Conservation (phyloP, 2,797 vertebrate genomes). For the Sitta carolinensis region DNA sequence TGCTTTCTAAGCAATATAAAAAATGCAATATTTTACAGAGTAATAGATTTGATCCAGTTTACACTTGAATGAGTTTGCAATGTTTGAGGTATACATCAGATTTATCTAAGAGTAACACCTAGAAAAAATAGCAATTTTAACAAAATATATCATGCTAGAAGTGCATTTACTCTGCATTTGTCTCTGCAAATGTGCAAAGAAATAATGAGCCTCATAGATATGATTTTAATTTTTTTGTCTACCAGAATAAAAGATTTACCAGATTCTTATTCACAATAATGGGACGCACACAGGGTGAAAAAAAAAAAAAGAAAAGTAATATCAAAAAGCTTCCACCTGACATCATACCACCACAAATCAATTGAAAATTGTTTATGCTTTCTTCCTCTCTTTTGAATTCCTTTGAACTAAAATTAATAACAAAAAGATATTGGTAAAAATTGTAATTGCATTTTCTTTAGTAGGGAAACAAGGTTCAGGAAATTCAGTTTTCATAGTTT, state of each 20-base stretch:
- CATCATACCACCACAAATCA: neutral
- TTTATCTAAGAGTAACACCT: neutral
- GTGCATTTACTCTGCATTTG: neutral
- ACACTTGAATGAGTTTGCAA: neutral
- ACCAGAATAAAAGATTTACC: neutral
- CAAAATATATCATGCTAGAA: neutral
- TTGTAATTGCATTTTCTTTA: neutral
- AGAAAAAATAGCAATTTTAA: neutral
- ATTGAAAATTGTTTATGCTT: neutral
- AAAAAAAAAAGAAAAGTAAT: neutral
- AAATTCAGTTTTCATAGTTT: neutral
- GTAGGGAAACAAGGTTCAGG: neutral
- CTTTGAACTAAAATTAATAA: neutral
- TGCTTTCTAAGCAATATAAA: neutral
- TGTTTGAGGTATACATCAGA: neutral
- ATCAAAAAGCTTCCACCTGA: neutral
- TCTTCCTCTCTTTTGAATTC: neutral
- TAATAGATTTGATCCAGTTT: neutral
- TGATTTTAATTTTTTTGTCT: neutral
- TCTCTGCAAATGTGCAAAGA: neutral
- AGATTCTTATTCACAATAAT: neutral
- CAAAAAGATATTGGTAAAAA: neutral
- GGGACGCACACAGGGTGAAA: neutral
- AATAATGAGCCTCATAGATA: neutral
- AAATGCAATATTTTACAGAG: neutral